phyloP scores from a whole-genome alignment of 2,113 vertebrate species.

The Gopherus evgoodei region DNA sequence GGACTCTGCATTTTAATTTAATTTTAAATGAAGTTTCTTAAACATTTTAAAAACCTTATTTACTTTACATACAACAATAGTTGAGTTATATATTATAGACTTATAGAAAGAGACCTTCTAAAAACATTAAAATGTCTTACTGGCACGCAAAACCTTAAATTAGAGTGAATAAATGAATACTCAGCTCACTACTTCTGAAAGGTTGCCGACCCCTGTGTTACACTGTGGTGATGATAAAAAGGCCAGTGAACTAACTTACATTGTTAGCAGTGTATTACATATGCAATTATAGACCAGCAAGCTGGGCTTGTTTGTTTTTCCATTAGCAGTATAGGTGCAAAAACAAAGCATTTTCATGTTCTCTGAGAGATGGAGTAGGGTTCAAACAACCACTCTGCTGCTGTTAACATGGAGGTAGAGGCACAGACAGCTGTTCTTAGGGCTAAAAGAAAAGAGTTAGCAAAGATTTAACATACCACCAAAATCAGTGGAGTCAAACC shows the following conservation, averaged over 20 bases:
- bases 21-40: too few species aligned
- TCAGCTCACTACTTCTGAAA: too few species aligned
- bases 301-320: conserved; percentile 28
- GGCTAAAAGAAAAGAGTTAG: background rate
- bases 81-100: too few species aligned
- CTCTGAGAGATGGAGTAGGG: conserved; percentile 9
- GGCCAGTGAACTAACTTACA: conserved; percentile 47
- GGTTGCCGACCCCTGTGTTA: background rate
- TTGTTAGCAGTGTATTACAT: conserved; percentile 51
- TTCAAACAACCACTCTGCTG: conserved; percentile 28
- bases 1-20: too few species aligned
- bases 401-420: conserved; percentile 15
- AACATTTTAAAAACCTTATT: too few species aligned
- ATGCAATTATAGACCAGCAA: conserved; percentile 44
- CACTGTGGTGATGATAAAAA: conserved; percentile 37
- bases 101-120: too few species aligned
- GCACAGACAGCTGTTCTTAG: background rate
- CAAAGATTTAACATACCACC: conserved; percentile 1
- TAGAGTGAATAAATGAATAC: too few species aligned
- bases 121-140: too few species aligned
- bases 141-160: too few species aligned
- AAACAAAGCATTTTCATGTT: conserved; percentile 53
- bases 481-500: background rate
- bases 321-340: conserved; percentile 32
- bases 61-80: too few species aligned